A percentile compares a stretch with the other conserved stretches of the same genome.
Conservation (phyloP, 2,797 vertebrate species). For the Enteromius argenteus region DNA sequence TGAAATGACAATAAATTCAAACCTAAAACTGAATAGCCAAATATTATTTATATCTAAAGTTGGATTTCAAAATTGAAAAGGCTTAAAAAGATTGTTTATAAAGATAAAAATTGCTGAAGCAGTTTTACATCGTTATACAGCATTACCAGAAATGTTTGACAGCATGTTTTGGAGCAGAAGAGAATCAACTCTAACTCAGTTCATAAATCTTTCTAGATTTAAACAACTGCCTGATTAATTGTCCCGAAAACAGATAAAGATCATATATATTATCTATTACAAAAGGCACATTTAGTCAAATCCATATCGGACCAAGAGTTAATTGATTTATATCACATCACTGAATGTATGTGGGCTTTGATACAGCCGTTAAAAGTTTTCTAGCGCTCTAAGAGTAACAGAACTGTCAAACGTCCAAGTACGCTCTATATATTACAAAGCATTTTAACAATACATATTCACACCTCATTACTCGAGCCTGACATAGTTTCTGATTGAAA, state of each 20-base stretch:
- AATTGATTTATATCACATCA: neutral
- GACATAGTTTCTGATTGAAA: slow-evolving; percentile 40
- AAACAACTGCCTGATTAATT: slow-evolving; percentile 21
- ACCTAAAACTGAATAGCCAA: neutral
- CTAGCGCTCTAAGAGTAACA: neutral
- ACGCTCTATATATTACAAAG: neutral
- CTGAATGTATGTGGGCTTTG: slow-evolving; percentile 9
- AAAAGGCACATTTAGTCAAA: neutral
- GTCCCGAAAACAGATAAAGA: slow-evolving; percentile 2
- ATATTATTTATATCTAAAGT: neutral
- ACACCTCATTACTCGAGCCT: slow-evolving; percentile 7
- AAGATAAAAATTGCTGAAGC: neutral
- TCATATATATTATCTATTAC: neutral
- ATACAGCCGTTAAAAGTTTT: slow-evolving; percentile 9
- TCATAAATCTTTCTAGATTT: slow-evolving; percentile 24
- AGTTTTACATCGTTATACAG: neutral
- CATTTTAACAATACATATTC: slow-evolving; percentile 8
- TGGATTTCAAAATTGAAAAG: slow-evolving; percentile 12
- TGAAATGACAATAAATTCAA: slow-evolving; percentile 22
- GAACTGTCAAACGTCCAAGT: neutral
- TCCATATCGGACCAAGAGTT: neutral
- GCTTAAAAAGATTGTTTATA: neutral
- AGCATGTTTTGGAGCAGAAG: neutral
- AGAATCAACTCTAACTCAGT: neutral
- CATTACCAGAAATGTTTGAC: slow-evolving; percentile 12